Percentiles rank a stretch among this genome's conserved stretches.
These are phyloP conservation scores for Bradypodion ventrale DNA, from an alignment of 2,797 vertebrate genomes.

Conservation along the genomic window DNA sequence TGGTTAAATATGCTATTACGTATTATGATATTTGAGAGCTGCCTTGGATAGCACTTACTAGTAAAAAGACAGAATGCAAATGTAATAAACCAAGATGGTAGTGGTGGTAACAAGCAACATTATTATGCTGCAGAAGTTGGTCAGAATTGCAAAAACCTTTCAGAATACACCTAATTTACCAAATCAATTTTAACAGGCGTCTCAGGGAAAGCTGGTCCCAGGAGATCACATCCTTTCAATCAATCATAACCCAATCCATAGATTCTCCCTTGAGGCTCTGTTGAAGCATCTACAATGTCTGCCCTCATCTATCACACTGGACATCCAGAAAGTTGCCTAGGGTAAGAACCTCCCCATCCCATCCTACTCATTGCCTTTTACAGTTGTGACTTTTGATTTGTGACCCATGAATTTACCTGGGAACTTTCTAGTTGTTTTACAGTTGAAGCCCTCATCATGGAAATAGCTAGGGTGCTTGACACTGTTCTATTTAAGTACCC, in stretches of 20 bases:
- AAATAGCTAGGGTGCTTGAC: too few species aligned
- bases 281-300: slow-evolving; percentile 83
- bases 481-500: too few species aligned
- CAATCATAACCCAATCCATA: slow-evolving; percentile 76
- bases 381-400: background rate
- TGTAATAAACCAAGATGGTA: too few species aligned
- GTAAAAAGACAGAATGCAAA: too few species aligned
- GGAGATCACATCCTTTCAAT: slow-evolving; percentile 87
- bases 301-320: slow-evolving; percentile 78
- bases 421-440: too few species aligned
- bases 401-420: too few species aligned
- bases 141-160: background rate
- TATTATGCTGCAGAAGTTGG: too few species aligned
- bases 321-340: slow-evolving; percentile 79
- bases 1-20: too few species aligned
- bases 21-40: too few species aligned
- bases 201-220: slow-evolving; percentile 77
- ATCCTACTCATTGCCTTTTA: background rate
- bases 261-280: slow-evolving; percentile 81
- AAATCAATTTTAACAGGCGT: slow-evolving; percentile 76
- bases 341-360: slow-evolving; percentile 75
- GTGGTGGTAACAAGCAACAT: too few species aligned
- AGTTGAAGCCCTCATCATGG: too few species aligned
- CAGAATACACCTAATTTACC: slow-evolving; percentile 36
- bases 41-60: too few species aligned